Conservation (phyloP, 2,888 invertebrate species). For the Ectobius pallidus region DNA sequence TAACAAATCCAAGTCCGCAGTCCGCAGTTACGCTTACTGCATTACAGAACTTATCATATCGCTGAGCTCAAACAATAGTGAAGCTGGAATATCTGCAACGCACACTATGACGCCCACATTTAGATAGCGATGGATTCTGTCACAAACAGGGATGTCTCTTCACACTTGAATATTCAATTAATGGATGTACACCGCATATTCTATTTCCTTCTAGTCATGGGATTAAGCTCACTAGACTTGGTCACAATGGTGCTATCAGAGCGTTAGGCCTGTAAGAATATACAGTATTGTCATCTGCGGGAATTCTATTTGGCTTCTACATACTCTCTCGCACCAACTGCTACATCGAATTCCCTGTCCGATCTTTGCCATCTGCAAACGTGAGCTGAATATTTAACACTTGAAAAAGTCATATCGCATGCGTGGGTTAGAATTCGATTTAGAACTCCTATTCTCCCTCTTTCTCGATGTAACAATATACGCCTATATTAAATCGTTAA, state of each 20-base stretch:
- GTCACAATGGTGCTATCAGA: background rate
- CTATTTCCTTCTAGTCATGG: background rate
- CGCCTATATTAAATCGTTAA: too few relatives aligned
- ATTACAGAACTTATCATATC: too few relatives aligned
- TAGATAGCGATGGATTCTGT: slow-evolving; percentile 5
- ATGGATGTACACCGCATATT: background rate
- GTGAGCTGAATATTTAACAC: slow-evolving; percentile 9
- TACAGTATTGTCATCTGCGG: too few relatives aligned
- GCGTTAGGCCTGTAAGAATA: background rate
- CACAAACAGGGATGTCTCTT: background rate
- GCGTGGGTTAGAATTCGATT: slow-evolving; percentile 2
- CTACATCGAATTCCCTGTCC: background rate
- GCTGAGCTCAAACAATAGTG: too few relatives aligned
- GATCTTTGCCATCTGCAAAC: background rate
- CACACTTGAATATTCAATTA: background rate
- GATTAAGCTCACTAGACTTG: background rate
- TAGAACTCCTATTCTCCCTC: background rate
- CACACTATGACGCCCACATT: too few relatives aligned
- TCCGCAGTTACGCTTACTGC: too few relatives aligned
- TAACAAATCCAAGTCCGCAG: too few relatives aligned
- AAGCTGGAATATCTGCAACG: background rate
- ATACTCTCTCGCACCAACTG: background rate
- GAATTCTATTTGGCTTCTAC: background rate
- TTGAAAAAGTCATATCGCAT: slow-evolving; percentile 1
- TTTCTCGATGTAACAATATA: too few relatives aligned